A percentile compares a stretch with the other conserved stretches of the same genome.
These are phyloP conservation scores for Leuciscus waleckii DNA, from an alignment of 2,797 vertebrate genomes.

Conservation along the genomic window DNA sequence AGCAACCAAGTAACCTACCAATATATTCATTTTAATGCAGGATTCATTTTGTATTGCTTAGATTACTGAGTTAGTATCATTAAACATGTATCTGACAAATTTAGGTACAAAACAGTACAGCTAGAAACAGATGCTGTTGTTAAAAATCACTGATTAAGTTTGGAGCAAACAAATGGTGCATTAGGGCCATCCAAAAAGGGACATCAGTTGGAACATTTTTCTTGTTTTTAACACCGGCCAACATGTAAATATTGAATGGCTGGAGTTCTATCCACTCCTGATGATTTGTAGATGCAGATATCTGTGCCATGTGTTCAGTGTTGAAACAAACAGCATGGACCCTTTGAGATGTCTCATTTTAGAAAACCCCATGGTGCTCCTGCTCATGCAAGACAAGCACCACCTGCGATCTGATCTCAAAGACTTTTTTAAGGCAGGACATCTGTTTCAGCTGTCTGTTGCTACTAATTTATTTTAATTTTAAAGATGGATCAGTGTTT, in stretches of 20 bases:
- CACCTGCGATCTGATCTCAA: constrained; percentile 42
- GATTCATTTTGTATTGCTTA: too few species aligned
- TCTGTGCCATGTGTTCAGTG: constrained; percentile 38
- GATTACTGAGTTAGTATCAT: not conserved
- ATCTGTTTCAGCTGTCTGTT: constrained; percentile 56
- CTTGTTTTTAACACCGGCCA: not conserved
- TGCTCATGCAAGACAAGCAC: constrained; percentile 37
- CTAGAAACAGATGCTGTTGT: constrained; percentile 11
- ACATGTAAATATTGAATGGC: constrained; percentile 19
- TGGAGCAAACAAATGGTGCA: not conserved
- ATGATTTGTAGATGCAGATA: constrained; percentile 38
- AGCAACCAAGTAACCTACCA: too few species aligned
- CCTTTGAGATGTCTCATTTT: constrained; percentile 38
- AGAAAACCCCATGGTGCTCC: not conserved
- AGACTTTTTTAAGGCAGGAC: constrained; percentile 50
- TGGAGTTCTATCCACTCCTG: constrained; percentile 1
- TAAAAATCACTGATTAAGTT: constrained; percentile 2
- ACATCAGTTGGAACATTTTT: not conserved
- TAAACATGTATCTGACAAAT: constrained; percentile 1
- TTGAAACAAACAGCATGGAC: constrained; percentile 18
- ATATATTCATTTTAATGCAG: too few species aligned
- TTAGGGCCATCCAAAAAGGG: not conserved
- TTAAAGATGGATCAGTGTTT: not conserved
- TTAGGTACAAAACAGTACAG: not conserved
- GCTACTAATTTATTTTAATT: constrained; percentile 40